Evolutionary conservation across 2,888 invertebrate species (phyloP), one percentile per base, ranked within the genome.

Genomic region (Rotaria sp.): DNA sequence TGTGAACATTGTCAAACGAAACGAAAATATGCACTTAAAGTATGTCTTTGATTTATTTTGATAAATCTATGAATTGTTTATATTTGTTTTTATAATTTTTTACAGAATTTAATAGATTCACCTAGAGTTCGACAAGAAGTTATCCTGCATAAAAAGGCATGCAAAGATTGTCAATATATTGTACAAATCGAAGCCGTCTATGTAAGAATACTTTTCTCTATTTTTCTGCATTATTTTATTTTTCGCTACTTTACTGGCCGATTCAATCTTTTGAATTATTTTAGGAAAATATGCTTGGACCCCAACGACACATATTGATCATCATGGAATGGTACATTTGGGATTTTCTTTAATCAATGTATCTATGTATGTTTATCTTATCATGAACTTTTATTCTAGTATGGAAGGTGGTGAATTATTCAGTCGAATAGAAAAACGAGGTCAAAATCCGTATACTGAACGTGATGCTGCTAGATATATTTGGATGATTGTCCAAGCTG

Each of bases 171-270:
- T n/a, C n/a, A n/a, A 84, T 95, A 99, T 90, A 96, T 99, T 89
- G 99, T 99, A 18, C 94, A 95, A 91, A 94, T 95, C 74, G 93
- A 94, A 88, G 97, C 98, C 92, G 96, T 98, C 48, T 99, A 96
- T 91, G 97, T 57, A 57, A 5, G 57, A n/a, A 57, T 4, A n/a
- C n/a, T n/a, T n/a, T 7, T 1, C 4, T 11, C 7, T 24, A 26
- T 55, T 24, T n/a, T n/a, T 10, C 1, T 41, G 41, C 3, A 5
- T 8, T 41, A 41, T 5, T 41, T 41, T 41, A 41, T 41, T 8
- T 41, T 41, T 41, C 3, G n/a, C 41, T 41, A 41, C 41, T 41
- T 41, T 41, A 41, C 8, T 8, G 8, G 3, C 3, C 8, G 8
- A 41, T 41, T 8, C 5, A 41, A 41, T 26, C n/a, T 57, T 2